Evolutionary conservation across 2,797 vertebrate species (phyloP).

Genomic region (Xerus rutilus): DNA sequence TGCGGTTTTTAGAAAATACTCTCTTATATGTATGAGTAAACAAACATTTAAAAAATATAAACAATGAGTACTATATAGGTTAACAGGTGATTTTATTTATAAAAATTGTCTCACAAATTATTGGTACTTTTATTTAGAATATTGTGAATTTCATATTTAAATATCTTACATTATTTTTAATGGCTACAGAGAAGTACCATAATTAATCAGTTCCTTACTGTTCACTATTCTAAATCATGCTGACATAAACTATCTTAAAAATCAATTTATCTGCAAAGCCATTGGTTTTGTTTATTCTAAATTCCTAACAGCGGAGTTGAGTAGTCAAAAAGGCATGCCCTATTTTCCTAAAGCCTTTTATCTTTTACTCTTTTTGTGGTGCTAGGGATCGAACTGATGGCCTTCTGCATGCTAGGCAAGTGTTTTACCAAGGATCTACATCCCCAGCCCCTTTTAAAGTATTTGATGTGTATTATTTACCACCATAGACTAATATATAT

Average conservation of each 20-base stretch:
- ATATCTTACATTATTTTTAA: slow-evolving; percentile 5
- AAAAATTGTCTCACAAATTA: background rate
- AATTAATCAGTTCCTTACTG: background rate
- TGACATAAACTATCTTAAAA: background rate
- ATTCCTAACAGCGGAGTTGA: background rate
- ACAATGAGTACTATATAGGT: background rate
- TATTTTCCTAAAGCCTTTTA: background rate
- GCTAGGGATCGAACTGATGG: background rate
- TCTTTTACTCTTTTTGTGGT: background rate
- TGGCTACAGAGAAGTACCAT: background rate
- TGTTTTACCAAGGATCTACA: background rate
- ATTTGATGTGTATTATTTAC: background rate
- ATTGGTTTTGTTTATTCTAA: background rate
- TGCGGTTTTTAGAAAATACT: background rate
- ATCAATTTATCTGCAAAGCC: background rate
- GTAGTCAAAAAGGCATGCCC: background rate
- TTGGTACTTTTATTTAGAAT: background rate
- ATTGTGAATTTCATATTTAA: background rate
- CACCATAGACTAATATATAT: background rate
- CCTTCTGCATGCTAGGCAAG: background rate
- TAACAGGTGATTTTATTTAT: background rate
- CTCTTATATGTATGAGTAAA: no score
- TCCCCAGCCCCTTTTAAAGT: background rate
- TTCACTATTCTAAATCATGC: background rate
- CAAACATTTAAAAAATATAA: no score